Conservation (phyloP, 2,797 vertebrate genomes). For the Argentina silus region DNA sequence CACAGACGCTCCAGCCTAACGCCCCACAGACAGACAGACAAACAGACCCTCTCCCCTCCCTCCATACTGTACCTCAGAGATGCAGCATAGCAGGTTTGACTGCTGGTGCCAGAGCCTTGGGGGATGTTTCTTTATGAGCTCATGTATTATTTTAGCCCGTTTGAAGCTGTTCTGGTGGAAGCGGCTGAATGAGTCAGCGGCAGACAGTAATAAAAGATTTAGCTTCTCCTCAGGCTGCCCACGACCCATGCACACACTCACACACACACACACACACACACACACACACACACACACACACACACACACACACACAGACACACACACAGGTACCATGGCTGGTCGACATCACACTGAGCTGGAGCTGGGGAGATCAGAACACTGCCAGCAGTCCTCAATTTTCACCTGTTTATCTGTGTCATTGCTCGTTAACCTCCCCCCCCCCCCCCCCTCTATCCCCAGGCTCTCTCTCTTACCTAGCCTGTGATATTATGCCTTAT, state of each 20-base stretch:
- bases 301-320: conserved; percentile 36
- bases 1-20: not conserved
- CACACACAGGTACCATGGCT: not conserved
- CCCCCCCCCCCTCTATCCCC: not conserved
- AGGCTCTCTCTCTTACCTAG: not conserved
- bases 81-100: conserved; percentile 36
- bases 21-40: not conserved
- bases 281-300: conserved; percentile 27
- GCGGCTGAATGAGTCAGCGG: conserved; percentile 53
- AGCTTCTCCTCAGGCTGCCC: conserved; percentile 46
- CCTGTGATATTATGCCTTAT: not conserved
- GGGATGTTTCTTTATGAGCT: conserved; percentile 45
- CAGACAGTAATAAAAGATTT: conserved; percentile 61
- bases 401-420: not conserved
- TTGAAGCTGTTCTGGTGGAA: conserved; percentile 47
- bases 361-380: not conserved
- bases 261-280: not conserved
- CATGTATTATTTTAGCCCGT: conserved; percentile 54
- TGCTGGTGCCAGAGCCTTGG: conserved; percentile 39
- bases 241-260: conserved; percentile 19
- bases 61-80: not conserved
- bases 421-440: not conserved
- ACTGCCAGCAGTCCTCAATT: not conserved
- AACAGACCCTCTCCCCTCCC: not conserved
- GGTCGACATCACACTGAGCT: conserved; percentile 5